A percentile compares a stretch with the other conserved stretches of the same genome.
Evolutionary conservation across 2,797 vertebrate genomes (phyloP).

Genomic region (Vultur gryphus): DNA sequence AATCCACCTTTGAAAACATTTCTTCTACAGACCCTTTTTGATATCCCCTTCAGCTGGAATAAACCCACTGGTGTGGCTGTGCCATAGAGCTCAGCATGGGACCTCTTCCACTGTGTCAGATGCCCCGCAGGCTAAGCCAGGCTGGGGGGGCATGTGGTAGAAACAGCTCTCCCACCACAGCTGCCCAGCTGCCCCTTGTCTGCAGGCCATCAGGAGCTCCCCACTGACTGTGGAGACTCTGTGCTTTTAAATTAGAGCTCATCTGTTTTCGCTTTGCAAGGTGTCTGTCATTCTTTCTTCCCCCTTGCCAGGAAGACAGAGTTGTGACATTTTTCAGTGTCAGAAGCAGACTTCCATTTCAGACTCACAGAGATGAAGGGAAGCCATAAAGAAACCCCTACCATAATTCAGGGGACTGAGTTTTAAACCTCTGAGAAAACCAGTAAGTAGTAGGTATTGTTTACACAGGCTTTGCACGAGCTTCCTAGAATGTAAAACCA

Average conservation of each 20-base stretch:
- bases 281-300: background rate
- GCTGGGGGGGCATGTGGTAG: rapidly evolving
- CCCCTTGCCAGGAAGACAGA: background rate
- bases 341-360: background rate
- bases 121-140: background rate
- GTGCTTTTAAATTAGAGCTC: background rate
- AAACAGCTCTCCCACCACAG: background rate
- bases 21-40: background rate
- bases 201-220: background rate
- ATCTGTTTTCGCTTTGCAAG: background rate
- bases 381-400: background rate
- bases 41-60: background rate
- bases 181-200: background rate
- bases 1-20: background rate
- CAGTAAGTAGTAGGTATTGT: background rate
- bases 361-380: background rate
- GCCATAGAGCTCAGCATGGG: rapidly evolving
- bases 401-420: background rate
- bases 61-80: background rate
- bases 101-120: background rate
- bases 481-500: background rate
- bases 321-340: background rate
- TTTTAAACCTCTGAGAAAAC: background rate
- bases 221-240: background rate
- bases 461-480: background rate